Base-by-base conservation (phyloP, 2,888 invertebrate species). In the Leucophenga montana region DNA sequence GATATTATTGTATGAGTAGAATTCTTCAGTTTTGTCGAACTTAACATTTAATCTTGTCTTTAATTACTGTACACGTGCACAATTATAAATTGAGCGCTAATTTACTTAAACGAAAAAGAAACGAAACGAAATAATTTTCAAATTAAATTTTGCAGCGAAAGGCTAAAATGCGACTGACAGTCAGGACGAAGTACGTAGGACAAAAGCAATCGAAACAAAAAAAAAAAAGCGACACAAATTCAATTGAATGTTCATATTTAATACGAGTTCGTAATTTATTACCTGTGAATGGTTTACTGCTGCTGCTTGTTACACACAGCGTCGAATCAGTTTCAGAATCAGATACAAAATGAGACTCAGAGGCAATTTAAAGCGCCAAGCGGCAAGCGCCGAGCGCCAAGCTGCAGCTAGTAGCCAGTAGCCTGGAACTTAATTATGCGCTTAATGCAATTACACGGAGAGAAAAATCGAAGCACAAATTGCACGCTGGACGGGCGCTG, bases 371-470 rank as follows among this genome's bases (percentile, higher is more conserved):
- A 27, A 27, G 27, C 27, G 27, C 39, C 39, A 39, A 39, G 39
- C 39, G 39, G 39, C 39, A 33, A 8, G n/a, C n/a, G n/a, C n/a
- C n/a, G n/a, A n/a, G n/a, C n/a, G n/a, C n/a, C 33, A 33, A 33
- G 4, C 3, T 33, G 3, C 8, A 11, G 39, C 33, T 33, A 8
- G 33, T 8, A 3, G 8, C 39, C 39, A 39, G 46, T 22, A 56
- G 57, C 48, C 53, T 73, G 73, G 76, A 81, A 81, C 83, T 83
- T 83, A 82, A 82, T 82, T 82, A 84, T 82, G 78, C 80, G 74
- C 78, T 80, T 82, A 82, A 82, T 77, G 73, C 75, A 80, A 82
- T 82, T 84, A 78, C 78, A 69, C 70, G 68, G 66, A 77, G 76
- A 71, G 77, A 73, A 78, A 84, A 80, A 80, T 79, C 78, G 84